Evolutionary conservation across 2,888 invertebrate genomes (phyloP).

Genomic region (Amorpha juglandis): DNA sequence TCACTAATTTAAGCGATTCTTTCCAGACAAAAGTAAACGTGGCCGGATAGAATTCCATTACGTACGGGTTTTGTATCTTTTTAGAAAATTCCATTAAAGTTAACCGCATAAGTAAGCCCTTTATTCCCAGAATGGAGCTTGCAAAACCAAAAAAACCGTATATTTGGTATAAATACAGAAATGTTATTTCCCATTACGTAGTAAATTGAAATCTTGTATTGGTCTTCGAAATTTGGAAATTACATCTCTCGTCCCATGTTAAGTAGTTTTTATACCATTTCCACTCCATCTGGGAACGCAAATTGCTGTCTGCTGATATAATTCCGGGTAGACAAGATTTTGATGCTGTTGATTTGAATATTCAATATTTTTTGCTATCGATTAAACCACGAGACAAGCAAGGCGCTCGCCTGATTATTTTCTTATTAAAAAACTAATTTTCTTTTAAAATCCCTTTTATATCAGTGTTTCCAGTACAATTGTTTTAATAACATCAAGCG

Average conservation of each 20-base stretch:
- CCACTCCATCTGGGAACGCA: background rate
- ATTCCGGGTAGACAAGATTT: background rate
- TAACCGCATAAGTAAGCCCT: conserved; percentile 28
- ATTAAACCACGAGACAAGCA: too few relatives aligned
- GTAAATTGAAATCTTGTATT: conserved; percentile 1
- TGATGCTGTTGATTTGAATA: background rate
- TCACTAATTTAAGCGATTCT: conserved; percentile 30
- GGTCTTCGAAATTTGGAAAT: conserved; percentile 3
- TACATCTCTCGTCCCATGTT: background rate
- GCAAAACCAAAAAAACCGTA: conserved; percentile 27
- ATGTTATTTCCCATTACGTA: background rate
- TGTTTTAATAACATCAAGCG: too few relatives aligned
- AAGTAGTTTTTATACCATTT: conserved; percentile 7
- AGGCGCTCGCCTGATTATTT: too few relatives aligned
- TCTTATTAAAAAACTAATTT: too few relatives aligned
- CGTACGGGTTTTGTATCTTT: conserved; percentile 36
- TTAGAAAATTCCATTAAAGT: conserved; percentile 37
- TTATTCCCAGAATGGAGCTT: conserved; percentile 33
- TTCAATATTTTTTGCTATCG: background rate
- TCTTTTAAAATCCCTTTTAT: too few relatives aligned
- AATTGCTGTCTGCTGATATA: background rate
- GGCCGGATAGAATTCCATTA: conserved; percentile 37
- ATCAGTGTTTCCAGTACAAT: too few relatives aligned
- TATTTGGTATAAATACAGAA: background rate
- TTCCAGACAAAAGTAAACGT: conserved; percentile 33